phyloP scores from a whole-genome alignment of 2,797 vertebrate species.

The Octomys mimax region DNA sequence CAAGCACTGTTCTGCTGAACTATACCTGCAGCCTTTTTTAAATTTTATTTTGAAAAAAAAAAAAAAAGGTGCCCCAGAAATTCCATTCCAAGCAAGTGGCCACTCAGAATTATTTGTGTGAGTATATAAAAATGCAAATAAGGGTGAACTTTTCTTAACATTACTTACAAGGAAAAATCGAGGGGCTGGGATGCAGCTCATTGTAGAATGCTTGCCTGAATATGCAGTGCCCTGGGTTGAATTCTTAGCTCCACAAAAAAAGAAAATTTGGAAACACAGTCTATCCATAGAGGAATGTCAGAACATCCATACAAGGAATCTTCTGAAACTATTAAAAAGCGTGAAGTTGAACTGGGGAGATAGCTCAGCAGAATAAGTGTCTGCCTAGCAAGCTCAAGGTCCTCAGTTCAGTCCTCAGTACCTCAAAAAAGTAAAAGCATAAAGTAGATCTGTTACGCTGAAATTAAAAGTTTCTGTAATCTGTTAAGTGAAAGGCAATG shows the following conservation, averaged over 20 bases:
- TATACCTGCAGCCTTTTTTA: not conserved
- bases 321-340: not conserved
- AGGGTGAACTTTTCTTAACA: not conserved
- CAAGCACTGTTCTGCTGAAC: not conserved
- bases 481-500: not conserved
- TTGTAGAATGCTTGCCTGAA: not conserved
- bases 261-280: conserved; percentile 1
- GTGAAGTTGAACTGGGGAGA: not conserved
- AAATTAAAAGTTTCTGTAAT: not conserved
- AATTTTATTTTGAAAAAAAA: not conserved
- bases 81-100: not conserved
- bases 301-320: not conserved
- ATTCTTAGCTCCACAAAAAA: not conserved
- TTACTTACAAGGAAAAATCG: not conserved
- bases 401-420: too few species aligned
- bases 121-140: not conserved
- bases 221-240: not conserved
- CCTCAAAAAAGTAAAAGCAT: not conserved
- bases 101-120: not conserved
- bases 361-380: too few species aligned
- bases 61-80: not conserved
- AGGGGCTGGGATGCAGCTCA: not conserved
- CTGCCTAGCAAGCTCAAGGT: too few species aligned
- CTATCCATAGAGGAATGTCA: not conserved
- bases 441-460: not conserved